These are phyloP conservation scores for Pomatostomus ruficeps DNA, from an alignment of 2,113 vertebrate genomes.

Conservation along the genomic window DNA sequence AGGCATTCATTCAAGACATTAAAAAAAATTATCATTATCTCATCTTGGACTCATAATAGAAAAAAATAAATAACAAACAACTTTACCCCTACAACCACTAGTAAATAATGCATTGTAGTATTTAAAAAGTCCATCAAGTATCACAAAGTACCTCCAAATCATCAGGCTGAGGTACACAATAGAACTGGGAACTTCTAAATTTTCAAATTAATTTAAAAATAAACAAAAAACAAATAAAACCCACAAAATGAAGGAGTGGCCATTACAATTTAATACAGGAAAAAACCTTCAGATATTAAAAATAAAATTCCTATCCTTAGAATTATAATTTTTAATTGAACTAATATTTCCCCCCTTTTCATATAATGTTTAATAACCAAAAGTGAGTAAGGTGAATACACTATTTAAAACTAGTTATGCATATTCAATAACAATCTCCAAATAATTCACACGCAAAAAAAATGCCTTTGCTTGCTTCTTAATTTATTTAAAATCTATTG, in stretches of 20 bases:
- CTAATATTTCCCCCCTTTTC: neutral
- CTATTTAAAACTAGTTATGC: neutral
- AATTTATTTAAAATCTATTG: neutral
- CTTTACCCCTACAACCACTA: slow-evolving; percentile 14
- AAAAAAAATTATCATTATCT: slow-evolving; percentile 82
- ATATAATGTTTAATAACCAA: neutral
- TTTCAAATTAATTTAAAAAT: neutral
- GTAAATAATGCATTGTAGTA: slow-evolving; percentile 37
- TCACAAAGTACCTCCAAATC: neutral
- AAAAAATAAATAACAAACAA: slow-evolving; percentile 60
- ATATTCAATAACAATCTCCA: neutral
- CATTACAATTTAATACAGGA: neutral
- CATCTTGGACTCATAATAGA: slow-evolving; percentile 72
- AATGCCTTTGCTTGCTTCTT: neutral
- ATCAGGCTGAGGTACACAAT: neutral
- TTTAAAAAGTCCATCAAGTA: neutral
- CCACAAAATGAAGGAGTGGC: neutral
- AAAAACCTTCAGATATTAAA: neutral
- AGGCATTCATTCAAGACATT: slow-evolving; percentile 80
- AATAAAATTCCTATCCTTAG: neutral
- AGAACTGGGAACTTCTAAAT: neutral
- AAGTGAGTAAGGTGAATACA: neutral
- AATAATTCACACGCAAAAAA: neutral
- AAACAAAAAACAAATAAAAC: neutral
- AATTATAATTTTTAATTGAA: neutral